Conservation (phyloP, 2,888 invertebrate genomes). For the Cosmopolites sordidus region DNA sequence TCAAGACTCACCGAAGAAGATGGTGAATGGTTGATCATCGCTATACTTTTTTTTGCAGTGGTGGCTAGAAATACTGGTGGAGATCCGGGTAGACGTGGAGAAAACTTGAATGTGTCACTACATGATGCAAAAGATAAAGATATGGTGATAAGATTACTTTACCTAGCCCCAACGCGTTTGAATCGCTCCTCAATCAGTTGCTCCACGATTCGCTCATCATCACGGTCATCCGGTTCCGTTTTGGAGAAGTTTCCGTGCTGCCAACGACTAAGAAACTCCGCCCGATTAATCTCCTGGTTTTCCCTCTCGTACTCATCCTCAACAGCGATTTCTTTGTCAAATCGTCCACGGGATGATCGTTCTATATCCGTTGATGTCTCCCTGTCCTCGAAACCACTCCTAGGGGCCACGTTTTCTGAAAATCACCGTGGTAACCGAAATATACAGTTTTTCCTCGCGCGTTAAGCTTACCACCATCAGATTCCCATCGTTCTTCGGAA, state of each 20-base stretch:
- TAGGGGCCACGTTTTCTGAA: conserved; percentile 7
- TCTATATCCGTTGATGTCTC: conserved; percentile 30
- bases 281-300: conserved; percentile 53
- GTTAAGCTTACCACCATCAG: conserved; percentile 1
- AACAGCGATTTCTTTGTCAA: conserved; percentile 40
- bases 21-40: too few species aligned
- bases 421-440: too few species aligned
- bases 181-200: conserved; percentile 20
- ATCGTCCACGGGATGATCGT: conserved; percentile 35
- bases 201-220: conserved; percentile 21
- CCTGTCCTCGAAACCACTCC: conserved; percentile 21
- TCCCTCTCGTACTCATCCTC: conserved; percentile 54
- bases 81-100: too few species aligned
- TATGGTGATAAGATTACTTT: neutral
- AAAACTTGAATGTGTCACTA: too few species aligned
- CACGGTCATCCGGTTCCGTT: conserved; percentile 35
- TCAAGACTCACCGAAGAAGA: too few species aligned
- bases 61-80: too few species aligned
- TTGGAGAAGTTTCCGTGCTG: conserved; percentile 44
- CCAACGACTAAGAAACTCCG: conserved; percentile 45
- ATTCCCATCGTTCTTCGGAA: conserved; percentile 42
- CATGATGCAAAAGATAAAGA: too few species aligned
- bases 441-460: too few species aligned
- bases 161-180: conserved; percentile 8
- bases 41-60: too few species aligned